Conservation (phyloP, 2,797 vertebrate genomes). For the Linurgus olivaceus region DNA sequence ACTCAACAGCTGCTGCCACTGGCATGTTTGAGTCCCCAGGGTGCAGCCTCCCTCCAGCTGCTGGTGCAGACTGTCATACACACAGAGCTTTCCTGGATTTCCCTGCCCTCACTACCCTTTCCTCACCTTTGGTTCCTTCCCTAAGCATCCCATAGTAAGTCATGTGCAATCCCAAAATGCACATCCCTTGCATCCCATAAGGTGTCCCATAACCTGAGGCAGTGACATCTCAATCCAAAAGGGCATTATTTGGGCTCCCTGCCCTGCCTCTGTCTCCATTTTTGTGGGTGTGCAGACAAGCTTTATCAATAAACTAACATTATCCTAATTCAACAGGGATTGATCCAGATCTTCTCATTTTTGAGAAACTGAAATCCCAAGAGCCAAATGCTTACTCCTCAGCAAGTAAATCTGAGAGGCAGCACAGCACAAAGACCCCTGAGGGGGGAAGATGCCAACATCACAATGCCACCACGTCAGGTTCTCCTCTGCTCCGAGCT, state of each 20-base stretch:
- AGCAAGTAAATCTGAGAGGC: neutral
- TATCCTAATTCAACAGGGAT: slow-evolving; percentile 75
- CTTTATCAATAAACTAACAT: neutral
- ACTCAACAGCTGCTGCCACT: neutral
- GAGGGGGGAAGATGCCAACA: slow-evolving; percentile 79
- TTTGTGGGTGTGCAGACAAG: neutral
- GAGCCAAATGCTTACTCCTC: slow-evolving; percentile 37
- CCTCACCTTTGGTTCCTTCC: neutral
- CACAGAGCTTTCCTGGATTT: neutral
- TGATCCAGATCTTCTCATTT: slow-evolving; percentile 93
- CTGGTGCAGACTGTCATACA: neutral
- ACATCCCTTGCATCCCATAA: neutral
- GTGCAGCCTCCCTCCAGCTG: neutral
- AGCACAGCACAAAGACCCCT: slow-evolving; percentile 67
- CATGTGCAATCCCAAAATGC: neutral
- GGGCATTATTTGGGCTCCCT: neutral
- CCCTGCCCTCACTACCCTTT: neutral
- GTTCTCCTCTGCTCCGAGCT: neutral
- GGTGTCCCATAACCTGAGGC: neutral
- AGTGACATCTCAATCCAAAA: neutral
- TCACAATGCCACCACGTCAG: slow-evolving; percentile 37
- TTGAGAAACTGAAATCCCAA: slow-evolving; percentile 76
- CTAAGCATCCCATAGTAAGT: neutral
- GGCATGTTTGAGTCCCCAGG: neutral
- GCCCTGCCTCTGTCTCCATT: neutral